Evolutionary conservation across 2,797 vertebrate genomes (phyloP), one percentile per base, ranked within the genome.

Genomic region (Pangasius larnaudii): DNA sequence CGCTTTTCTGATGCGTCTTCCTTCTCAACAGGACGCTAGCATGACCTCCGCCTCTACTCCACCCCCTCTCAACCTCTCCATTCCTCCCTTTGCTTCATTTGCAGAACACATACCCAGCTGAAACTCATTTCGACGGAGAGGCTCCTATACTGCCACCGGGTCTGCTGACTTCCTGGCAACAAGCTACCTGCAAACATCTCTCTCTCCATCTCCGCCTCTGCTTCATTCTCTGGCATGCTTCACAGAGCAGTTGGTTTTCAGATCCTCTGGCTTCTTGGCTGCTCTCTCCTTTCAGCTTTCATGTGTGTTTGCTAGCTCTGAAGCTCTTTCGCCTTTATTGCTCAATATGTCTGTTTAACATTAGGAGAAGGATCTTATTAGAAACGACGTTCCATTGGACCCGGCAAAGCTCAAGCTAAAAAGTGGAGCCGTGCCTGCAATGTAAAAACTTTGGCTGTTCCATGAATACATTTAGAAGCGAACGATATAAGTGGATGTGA

Each of bases 241-340:
- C 56, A 24, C 39, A 67, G 27, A 67, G 51, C 85, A 89, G 79
- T 87, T 86, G 85, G 85, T 86, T 77, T 75, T 69, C 49, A 39
- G 42, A 75, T 86, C 81, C 61, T 86, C 58, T 78, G 85, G 84
- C 85, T 86, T 82, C 82, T 86, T 82, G 87, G 79, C 83, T 88
- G 71, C 81, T 77, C 42, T 53, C 58, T 87, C 30, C 33, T 74
- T 74, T 56, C 71, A 88, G 71, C 81, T 80, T 69, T 95, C 93
- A 94, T 95, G 94, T 94, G 93, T 88, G 92, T 30, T 61, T 91
- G 91, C 92, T 87, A 93, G 93, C 92, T 90, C 92, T 92, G 91
- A 88, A 93, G 72, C 90, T 91, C 94, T 92, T 91, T 92, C 88
- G 89, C 91, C 91, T 94, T 93, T 94, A 94, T 93, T 93, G 93